Evolutionary conservation across 2,797 vertebrate species (phyloP).

Genomic region (Knipowitschia caucasica): DNA sequence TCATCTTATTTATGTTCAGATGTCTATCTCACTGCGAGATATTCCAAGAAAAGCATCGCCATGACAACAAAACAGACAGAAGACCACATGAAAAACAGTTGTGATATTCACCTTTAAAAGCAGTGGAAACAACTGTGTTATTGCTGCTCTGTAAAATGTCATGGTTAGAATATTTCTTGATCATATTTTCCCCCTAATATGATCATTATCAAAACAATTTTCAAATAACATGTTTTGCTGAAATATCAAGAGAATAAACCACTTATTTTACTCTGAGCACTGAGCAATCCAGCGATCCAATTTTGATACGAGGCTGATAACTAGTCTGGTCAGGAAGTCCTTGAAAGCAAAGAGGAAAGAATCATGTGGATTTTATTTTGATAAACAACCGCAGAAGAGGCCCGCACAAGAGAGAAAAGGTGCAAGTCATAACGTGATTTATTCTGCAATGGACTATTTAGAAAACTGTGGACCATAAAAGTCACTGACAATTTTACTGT

Average conservation of each 20-base stretch:
- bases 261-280: constrained; percentile 9
- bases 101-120: too few relatives aligned
- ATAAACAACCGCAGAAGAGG: constrained; percentile 45
- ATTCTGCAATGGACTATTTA: background rate
- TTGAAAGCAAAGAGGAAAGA: constrained; percentile 46
- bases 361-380: constrained; percentile 62
- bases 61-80: too few relatives aligned
- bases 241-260: background rate
- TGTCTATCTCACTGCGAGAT: too few relatives aligned
- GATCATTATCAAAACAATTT: background rate
- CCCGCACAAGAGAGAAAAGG: constrained; percentile 15
- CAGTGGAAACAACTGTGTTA: background rate
- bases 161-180: background rate
- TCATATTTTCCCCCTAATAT: background rate
- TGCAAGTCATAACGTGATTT: background rate
- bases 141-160: background rate
- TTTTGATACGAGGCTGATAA: constrained; percentile 59
- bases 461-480: background rate
- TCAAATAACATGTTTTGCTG: constrained; percentile 11
- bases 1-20: too few relatives aligned
- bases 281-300: constrained; percentile 35
- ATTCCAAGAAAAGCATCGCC: too few relatives aligned
- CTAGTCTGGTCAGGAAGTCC: constrained; percentile 23
- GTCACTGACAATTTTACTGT: too few relatives aligned
- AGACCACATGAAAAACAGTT: too few relatives aligned